A percentile compares a stretch with the other conserved stretches of the same genome.
Evolutionary conservation across 2,797 vertebrate genomes (phyloP).

Genomic region (Artibeus jamaicensis): DNA sequence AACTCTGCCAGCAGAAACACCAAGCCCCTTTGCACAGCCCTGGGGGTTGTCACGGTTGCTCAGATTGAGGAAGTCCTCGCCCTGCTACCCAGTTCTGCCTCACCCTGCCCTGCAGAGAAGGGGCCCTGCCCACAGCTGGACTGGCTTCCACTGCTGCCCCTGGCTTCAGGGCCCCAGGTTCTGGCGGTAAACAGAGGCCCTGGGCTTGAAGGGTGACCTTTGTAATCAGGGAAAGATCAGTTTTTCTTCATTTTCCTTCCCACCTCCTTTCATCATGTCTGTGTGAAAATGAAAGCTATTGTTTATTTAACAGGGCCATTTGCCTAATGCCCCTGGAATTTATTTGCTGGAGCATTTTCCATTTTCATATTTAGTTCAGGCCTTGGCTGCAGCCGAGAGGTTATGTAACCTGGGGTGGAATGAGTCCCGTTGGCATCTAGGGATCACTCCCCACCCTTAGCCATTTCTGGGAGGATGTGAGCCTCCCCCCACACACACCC

Average conservation of each 20-base stretch:
- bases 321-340: slow-evolving; percentile 68
- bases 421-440: slow-evolving; percentile 2
- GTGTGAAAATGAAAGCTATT: slow-evolving; percentile 57
- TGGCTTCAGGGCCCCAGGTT: neutral
- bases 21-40: neutral
- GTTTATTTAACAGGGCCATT: slow-evolving; percentile 67
- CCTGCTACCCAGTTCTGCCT: neutral
- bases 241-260: neutral
- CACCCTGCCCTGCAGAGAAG: neutral
- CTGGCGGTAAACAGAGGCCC: neutral
- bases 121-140: neutral
- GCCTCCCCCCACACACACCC: neutral
- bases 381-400: slow-evolving; percentile 5
- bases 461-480: neutral
- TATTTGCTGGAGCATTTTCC: slow-evolving; percentile 61
- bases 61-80: slow-evolving; percentile 9
- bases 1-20: neutral
- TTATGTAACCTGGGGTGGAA: slow-evolving; percentile 61
- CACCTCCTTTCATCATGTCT: slow-evolving; percentile 17
- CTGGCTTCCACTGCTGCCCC: neutral
- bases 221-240: neutral
- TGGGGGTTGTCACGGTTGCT: neutral
- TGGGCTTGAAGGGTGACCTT: neutral
- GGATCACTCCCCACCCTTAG: neutral
- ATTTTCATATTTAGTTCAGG: slow-evolving; percentile 65